Evolutionary conservation across 2,888 invertebrate genomes (phyloP).

Genomic region (Nemotelus pantherinus): DNA sequence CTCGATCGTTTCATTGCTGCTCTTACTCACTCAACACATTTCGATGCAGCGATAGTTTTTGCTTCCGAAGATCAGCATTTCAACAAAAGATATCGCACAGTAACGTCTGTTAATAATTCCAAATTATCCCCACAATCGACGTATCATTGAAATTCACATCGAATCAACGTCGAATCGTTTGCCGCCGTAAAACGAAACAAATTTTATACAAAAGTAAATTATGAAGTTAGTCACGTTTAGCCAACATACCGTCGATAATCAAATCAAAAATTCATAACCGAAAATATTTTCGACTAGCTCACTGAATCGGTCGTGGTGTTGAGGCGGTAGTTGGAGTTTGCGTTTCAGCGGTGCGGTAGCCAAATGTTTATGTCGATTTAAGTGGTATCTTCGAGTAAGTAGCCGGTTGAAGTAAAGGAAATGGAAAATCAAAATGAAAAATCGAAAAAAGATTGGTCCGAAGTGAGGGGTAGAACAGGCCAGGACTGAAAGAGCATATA

Average conservation of each 20-base stretch:
- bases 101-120: constrained; percentile 44
- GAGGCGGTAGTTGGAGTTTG: too few species aligned
- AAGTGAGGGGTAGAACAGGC: background rate
- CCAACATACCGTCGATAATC: constrained; percentile 44
- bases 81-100: constrained; percentile 44
- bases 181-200: constrained; percentile 36
- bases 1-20: background rate
- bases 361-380: too few species aligned
- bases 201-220: constrained; percentile 47
- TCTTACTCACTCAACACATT: background rate
- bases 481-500: background rate
- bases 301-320: too few species aligned
- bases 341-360: constrained; percentile 6
- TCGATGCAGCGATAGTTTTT: background rate
- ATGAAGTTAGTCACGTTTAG: constrained; percentile 49
- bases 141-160: constrained; percentile 35
- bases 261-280: constrained; percentile 42
- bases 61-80: background rate
- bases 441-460: background rate
- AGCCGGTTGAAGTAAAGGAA: background rate
- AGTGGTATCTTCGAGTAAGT: too few species aligned
- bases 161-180: constrained; percentile 20
- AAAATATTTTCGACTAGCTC: constrained; percentile 1
- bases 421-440: constrained; percentile 6
- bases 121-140: constrained; percentile 44